Evolutionary conservation across 1,140 invertebrate species (phyloP), one percentile per base, ranked within the genome.

Genomic region (Vollenhovia emeryi): DNA sequence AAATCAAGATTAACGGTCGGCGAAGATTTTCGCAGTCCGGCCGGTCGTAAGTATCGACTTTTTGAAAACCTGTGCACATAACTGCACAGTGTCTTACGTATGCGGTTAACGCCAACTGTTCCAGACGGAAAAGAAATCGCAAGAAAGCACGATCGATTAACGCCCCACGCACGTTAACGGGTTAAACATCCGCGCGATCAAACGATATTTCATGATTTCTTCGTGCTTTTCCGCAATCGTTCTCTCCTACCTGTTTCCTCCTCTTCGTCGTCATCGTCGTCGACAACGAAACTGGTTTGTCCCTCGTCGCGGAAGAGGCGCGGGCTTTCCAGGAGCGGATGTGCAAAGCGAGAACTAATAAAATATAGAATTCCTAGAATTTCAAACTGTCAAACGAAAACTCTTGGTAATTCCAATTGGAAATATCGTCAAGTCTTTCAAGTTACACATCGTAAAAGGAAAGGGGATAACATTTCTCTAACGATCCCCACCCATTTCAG

Each of bases 1-100:
- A 85, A 85, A 85, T 85, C 84, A 85, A 80, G 84, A 85, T 85
- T 85, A 85, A 85, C 76, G 83, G 73, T 85, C 57, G 60, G 24
- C 78, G 27, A 85, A 66, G 83, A 79, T 85, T 85, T 85, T 78
- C 83, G 36, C 83, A 45, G 82, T 78, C 80, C 52, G 55, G 33
- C 27, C 60, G 60, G 48, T 24, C 60, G 60, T 68, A 64, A 78
- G 33, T 84, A 43, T 76, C 59, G 45, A 52, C 18, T 66, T 79
- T 79, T 79, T 57, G 59, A 60, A 78, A 76, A 73, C 18, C 48
- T 36, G 43, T 36, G 36, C 33, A 13, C 27, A 52, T 71, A 71
- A 71, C 76, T 69, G 76, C 78, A 30, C 48, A 30, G 40, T 21
- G 24, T 52, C 15, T 60, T 6, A 24, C 40, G 27, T 40, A 18